Evolutionary conservation across 1,140 invertebrate species (phyloP), one percentile per base, ranked within the genome.

Genomic region (Sarcophaga peregrina): DNA sequence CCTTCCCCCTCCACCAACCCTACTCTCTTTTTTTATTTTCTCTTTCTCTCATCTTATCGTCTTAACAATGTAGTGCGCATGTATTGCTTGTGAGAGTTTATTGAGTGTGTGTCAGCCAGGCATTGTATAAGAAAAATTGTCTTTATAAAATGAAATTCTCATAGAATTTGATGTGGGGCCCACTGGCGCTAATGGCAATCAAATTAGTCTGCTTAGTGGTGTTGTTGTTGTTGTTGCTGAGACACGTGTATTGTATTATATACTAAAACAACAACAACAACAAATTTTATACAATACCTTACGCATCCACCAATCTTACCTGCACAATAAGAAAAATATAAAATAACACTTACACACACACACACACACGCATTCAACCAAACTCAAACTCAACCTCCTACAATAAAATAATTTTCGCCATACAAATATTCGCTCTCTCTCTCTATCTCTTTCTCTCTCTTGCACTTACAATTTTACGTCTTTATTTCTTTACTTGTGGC

Each of bases 281-380:
- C 25, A 37, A 37, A 4, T 4, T 37, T 37, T 37, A 68, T 68
- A 68, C 62, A 68, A 37, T 68, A 68, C 83, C 80, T 83, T 82
- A 84, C 88, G 88, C 88, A 89, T 89, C 88, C 88, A 78, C 88
- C 88, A 89, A 89, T 89, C 88, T 50, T 89, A 89, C 88, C 88
- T 89, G 88, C 88, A 87, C 17, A 68, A 68, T 20, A 86, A 88
- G 87, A 86, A 84, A 85, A 68, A 68, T 68, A 20, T 20, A 68
- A 68, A 20, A 68, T 2, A 58, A 13, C n/a, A 37, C 4, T 37
- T 37, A 37, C 25, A 37, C 25, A 37, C 25, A 37, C 25, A 37
- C 25, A 37, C 25, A 37, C 4, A 4, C 4, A 37, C 25, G 4
- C 25, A n/a, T n/a, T n/a, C n/a, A n/a, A n/a, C 25, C 25, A 4